Evolutionary conservation across 2,113 vertebrate species (phyloP), one percentile per base, ranked within the genome.

Genomic region (Hippoglossus stenolepis): DNA sequence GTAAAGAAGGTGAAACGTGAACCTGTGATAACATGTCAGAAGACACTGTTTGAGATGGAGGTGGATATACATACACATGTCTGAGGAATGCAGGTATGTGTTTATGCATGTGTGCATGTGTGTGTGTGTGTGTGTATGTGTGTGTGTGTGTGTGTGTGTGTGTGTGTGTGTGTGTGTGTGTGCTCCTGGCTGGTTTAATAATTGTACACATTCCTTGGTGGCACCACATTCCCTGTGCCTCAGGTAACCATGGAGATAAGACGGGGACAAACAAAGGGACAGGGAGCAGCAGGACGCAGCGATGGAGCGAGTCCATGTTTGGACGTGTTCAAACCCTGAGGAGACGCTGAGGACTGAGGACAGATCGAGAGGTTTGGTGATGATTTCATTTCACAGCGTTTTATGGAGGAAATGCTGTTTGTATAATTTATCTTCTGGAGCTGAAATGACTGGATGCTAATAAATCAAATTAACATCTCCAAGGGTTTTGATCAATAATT

Each of bases 151-250:
- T 58, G 49, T 54, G 53, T 54, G 53, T 10, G 20, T 66, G 68
- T 76, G 53, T 73, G 76, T 63, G 67, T 68, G 40, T 64, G 68
- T 73, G 79, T 70, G 66, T 65, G 57, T 51, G 68, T 63, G 54
- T 63, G 73, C 81, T 49, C 71, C 83, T 75, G 53, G 56, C 77
- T 80, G 82, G 90, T 73, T 93, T 93, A 93, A 94, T 94, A 86
- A 94, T 92, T 92, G 89, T 24, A 88, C 90, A 87, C 82, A 92
- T 91, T 92, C 92, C 85, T 90, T 20, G 47, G 73, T 88, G 86
- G 81, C 83, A 73, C 38, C 62, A 80, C 90, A 93, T 91, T 92
- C 88, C 80, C 62, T 15, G 79, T 74, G 62, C 87, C 79, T 80
- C 83, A 79, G 83, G 90, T 91, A 87, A 72, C 86, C 89, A 91